These are phyloP conservation scores for Lampropteryx suffumata DNA, from an alignment of 2,888 invertebrate species.

Conservation along the genomic window DNA sequence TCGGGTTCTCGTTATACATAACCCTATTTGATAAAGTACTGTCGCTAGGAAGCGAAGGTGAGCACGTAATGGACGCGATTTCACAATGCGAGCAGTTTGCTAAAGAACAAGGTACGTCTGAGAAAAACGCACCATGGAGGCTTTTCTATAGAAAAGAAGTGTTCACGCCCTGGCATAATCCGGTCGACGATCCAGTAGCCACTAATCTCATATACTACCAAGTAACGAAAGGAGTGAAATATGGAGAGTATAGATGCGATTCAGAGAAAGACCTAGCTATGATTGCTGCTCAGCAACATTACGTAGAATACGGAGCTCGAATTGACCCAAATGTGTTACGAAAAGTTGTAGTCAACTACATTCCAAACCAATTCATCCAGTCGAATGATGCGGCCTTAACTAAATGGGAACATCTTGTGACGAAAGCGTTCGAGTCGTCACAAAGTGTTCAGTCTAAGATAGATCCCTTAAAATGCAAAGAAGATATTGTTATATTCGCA, in stretches of 20 bases:
- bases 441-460: conserved; percentile 87
- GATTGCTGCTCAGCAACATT: conserved; percentile 95
- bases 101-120: conserved; percentile 93
- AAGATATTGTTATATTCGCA: conserved; percentile 95
- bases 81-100: conserved; percentile 98
- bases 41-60: conserved; percentile 93
- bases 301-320: conserved; percentile 89
- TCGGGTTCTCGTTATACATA: conserved; percentile 96
- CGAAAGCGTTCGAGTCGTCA: conserved; percentile 87
- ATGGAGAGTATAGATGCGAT: conserved; percentile 94
- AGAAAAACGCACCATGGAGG: conserved; percentile 94
- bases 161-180: conserved; percentile 96
- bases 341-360: conserved; percentile 89
- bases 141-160: conserved; percentile 94
- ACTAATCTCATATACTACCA: conserved; percentile 96
- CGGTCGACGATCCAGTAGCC: conserved; percentile 89
- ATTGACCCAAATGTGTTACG: conserved; percentile 87
- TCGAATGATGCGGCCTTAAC: conserved; percentile 84
- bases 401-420: conserved; percentile 88
- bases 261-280: conserved; percentile 93
- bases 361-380: conserved; percentile 89
- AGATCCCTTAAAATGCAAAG: conserved; percentile 88
- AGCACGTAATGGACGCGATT: conserved; percentile 97
- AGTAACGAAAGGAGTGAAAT: conserved; percentile 93
- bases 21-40: conserved; percentile 95